Base-by-base conservation (phyloP, 2,888 invertebrate genomes). In the Branchellion lobata region DNA sequence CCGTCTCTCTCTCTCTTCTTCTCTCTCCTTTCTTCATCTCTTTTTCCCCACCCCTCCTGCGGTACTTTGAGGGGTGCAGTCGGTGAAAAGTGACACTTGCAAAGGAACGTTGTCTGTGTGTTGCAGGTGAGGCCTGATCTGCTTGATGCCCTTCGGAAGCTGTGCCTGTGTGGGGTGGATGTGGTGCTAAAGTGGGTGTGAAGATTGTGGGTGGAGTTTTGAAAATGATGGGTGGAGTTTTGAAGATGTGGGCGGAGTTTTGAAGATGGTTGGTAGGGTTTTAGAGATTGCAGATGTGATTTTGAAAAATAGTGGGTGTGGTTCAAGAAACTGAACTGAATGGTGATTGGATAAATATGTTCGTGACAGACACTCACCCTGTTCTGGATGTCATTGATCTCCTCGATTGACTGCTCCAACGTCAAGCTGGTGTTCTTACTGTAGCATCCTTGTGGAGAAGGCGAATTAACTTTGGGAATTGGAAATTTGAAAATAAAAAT, bases 41-140 rank as follows among this genome's bases (percentile, higher is more conserved):
- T n/a, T n/a, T n/a, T n/a, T n/a, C n/a, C n/a, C n/a, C n/a, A n/a
- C n/a, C n/a, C n/a, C n/a, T n/a, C n/a, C n/a, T n/a, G n/a, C n/a
- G n/a, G n/a, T n/a, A 87, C 87, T 85, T 81, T 91, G 90, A n/a
- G 95, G 92, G 0, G 93, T 94, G 89, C 97, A 98, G 89, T 99
- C 98, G 0, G 98, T 99, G 88, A 98, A 99, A 18, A 99, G 90
- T 0, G 96, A 96, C 27, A 99, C 98, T 79, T 97, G 91, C 40
- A 99, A 89, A 2, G 99, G 98, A 76, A 99, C 98, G 89, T 98
- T 98, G 89, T 99, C 98, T 78, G 98, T 95, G 83, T 93, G 91
- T 86, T 95, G 94, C 83, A 98, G 91, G 88, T 97, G 97, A 0
- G 96, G 96, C 0, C 96, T 91, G 84, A 98, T 96, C 88, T 96